phyloP scores from a whole-genome alignment of 1,140 invertebrate species.

The Elysia chlorotica region DNA sequence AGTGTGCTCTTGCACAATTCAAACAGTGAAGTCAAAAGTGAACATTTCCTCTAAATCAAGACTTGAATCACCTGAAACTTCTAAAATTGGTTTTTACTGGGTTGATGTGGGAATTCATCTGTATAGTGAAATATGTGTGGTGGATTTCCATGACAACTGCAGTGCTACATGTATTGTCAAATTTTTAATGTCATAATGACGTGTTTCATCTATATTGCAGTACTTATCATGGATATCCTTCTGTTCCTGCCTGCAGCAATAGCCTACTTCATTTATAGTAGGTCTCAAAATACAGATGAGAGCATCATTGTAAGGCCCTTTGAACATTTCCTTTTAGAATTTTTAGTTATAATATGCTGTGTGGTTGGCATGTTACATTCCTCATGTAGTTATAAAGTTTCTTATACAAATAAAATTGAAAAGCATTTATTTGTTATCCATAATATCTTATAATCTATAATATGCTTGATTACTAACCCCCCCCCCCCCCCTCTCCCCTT shows the following conservation, averaged over 20 bases:
- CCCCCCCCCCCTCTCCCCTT: no score
- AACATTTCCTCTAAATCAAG: no score
- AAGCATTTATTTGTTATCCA: not conserved
- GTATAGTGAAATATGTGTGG: not conserved
- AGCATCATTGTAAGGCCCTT: conserved; percentile 19
- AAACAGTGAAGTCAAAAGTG: no score
- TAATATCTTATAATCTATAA: conserved; percentile 26
- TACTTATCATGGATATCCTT: conserved; percentile 79
- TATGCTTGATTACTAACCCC: not conserved
- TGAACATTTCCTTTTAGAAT: no score
- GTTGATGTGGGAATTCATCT: not conserved
- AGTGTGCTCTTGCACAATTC: no score
- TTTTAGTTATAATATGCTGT: no score
- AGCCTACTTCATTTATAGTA: conserved; percentile 41
- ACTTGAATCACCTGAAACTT: no score
- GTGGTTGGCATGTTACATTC: no score
- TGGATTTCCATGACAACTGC: not conserved
- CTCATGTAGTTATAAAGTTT: no score
- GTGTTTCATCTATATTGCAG: conserved; percentile 63
- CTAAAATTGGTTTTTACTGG: no score
- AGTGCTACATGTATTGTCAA: not conserved
- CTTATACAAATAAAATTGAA: not conserved
- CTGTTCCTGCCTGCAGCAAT: conserved; percentile 77
- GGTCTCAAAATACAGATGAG: not conserved
- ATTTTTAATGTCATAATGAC: not conserved